Percentiles rank a stretch among this genome's conserved stretches.
Evolutionary conservation across 1,140 invertebrate species (phyloP).

Genomic region (Macrosteles quadrilineatus): DNA sequence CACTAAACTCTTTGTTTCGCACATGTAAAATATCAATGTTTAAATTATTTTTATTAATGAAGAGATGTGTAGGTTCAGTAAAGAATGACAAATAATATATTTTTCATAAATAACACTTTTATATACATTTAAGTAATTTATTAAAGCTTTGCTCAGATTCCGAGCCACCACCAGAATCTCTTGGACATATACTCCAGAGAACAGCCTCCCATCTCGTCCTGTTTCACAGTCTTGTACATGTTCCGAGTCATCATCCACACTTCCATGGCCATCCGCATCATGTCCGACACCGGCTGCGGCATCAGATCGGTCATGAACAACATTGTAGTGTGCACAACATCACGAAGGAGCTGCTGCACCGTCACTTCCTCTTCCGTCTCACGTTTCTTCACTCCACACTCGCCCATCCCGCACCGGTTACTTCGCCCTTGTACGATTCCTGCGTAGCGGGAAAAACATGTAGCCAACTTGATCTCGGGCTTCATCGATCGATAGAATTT

Average conservation of each 20-base stretch:
- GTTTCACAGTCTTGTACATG: conserved; percentile 9
- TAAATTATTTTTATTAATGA: no score
- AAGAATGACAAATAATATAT: background rate
- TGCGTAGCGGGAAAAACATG: conserved; percentile 1
- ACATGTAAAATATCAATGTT: no score
- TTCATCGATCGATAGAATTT: background rate
- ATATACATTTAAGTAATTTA: background rate
- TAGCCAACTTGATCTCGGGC: background rate
- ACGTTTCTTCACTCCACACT: background rate
- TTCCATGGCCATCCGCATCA: conserved; percentile 8
- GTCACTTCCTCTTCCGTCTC: conserved; percentile 4
- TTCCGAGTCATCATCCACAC: background rate
- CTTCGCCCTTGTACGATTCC: background rate
- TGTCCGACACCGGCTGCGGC: background rate
- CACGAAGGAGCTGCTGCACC: background rate
- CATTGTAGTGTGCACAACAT: background rate
- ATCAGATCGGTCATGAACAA: background rate
- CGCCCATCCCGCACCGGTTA: background rate
- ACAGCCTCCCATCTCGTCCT: conserved; percentile 18
- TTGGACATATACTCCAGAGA: conserved; percentile 2
- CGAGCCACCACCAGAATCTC: conserved; percentile 18
- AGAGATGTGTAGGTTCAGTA: background rate
- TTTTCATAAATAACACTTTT: background rate
- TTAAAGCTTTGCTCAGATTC: no score
- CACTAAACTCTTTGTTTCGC: no score